phyloP scores from a whole-genome alignment of 2,888 invertebrate species.

The Aphrophora alni region DNA sequence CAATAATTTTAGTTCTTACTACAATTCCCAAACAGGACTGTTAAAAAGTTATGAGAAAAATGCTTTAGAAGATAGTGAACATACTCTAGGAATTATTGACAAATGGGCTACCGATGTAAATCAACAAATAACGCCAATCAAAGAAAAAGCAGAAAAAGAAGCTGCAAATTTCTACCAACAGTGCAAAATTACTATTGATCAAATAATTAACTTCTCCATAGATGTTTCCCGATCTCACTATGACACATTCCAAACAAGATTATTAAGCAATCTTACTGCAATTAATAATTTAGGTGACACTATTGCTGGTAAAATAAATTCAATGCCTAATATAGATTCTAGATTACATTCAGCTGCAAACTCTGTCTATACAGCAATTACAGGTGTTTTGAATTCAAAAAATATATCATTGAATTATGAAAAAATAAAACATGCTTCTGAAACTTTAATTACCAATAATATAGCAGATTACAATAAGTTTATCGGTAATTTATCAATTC shows the following conservation, averaged over 20 bases:
- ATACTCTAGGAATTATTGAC: not conserved
- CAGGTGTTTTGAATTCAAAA: too few relatives aligned
- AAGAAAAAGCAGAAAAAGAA: not conserved
- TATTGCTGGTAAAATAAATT: too few relatives aligned
- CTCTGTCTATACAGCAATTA: too few relatives aligned
- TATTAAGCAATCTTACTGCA: not conserved
- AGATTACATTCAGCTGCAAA: too few relatives aligned
- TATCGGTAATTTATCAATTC: too few relatives aligned
- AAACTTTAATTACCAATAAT: too few relatives aligned
- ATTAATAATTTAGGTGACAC: too few relatives aligned
- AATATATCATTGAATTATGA: too few relatives aligned
- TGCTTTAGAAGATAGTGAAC: not conserved
- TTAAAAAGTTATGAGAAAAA: not conserved
- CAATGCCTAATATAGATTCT: too few relatives aligned
- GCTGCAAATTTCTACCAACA: not conserved
- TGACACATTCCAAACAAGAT: not conserved
- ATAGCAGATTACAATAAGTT: too few relatives aligned
- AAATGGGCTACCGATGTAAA: not conserved
- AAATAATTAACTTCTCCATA: not conserved
- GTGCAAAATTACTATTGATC: not conserved
- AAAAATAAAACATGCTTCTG: too few relatives aligned
- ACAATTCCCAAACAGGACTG: not conserved
- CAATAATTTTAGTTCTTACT: not conserved
- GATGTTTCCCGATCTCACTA: not conserved
- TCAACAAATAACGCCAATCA: not conserved